phyloP scores from a whole-genome alignment of 2,797 vertebrate species.

The Synanceia verrucosa region DNA sequence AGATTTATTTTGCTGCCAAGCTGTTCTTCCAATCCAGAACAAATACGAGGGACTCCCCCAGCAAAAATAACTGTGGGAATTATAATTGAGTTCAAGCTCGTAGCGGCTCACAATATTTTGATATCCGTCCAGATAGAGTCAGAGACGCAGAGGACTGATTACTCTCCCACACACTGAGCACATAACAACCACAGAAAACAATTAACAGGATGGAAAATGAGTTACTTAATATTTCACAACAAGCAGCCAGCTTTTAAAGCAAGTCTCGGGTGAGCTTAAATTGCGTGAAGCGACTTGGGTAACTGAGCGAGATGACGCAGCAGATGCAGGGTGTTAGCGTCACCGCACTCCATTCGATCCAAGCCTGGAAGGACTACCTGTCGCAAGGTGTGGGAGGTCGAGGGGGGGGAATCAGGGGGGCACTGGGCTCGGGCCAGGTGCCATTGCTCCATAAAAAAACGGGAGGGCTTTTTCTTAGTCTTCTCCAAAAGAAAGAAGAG shows the following conservation, averaged over 20 bases:
- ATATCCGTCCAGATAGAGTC: conserved; percentile 11
- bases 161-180: neutral
- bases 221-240: conserved; percentile 7
- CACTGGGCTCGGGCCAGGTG: conserved; percentile 83
- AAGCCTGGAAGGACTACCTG: conserved; percentile 86
- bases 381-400: conserved; percentile 86
- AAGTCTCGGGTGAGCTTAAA: conserved; percentile 1
- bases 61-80: conserved; percentile 18
- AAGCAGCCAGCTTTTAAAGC: neutral
- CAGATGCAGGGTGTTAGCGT: conserved; percentile 38
- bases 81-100: conserved; percentile 1
- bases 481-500: conserved; percentile 64
- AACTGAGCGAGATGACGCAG: neutral
- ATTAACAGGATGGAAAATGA: neutral
- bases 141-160: neutral
- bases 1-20: conserved; percentile 27
- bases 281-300: conserved; percentile 2
- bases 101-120: neutral
- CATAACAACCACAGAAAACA: conserved; percentile 16
- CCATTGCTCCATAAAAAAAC: conserved; percentile 91
- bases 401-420: conserved; percentile 73
- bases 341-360: conserved; percentile 24
- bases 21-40: conserved; percentile 20
- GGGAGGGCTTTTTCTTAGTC: conserved; percentile 87
- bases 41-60: conserved; percentile 2